Conservation (phyloP, 2,797 vertebrate species). For the Bovichtus diacanthus region DNA sequence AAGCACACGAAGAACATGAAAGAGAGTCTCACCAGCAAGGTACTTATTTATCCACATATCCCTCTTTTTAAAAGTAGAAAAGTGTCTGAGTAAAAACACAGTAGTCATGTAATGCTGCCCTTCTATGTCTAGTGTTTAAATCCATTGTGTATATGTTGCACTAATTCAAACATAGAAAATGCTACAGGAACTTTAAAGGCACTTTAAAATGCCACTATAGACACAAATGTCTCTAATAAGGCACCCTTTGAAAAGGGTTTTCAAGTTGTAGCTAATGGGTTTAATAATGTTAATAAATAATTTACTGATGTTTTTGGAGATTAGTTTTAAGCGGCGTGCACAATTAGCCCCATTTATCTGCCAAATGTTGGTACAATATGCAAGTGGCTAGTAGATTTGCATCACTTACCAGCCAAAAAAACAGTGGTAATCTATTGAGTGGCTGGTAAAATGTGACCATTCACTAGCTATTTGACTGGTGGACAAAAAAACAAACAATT, state of each 20-base stretch:
- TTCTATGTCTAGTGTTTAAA: background rate
- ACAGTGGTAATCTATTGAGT: no score
- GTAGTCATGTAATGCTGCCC: background rate
- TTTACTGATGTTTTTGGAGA: background rate
- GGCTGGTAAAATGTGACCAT: no score
- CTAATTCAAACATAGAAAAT: background rate
- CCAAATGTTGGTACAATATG: no score
- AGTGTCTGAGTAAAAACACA: background rate
- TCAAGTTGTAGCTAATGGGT: background rate
- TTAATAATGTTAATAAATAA: background rate
- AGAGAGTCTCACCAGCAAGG: constrained; percentile 69
- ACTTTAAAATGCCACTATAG: background rate
- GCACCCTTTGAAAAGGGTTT: background rate
- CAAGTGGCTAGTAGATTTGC: no score
- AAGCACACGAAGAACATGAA: constrained; percentile 62
- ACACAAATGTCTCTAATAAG: background rate
- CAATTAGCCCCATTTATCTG: no score
- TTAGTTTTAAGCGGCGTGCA: background rate
- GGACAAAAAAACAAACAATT: no score
- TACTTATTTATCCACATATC: background rate
- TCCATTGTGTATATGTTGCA: background rate
- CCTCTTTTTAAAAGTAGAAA: background rate
- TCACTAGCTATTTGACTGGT: no score
- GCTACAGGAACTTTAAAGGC: background rate
- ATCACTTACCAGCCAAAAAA: no score